These are phyloP conservation scores for Sialis fuliginosa DNA, from an alignment of 2,888 invertebrate species.

Conservation along the genomic window DNA sequence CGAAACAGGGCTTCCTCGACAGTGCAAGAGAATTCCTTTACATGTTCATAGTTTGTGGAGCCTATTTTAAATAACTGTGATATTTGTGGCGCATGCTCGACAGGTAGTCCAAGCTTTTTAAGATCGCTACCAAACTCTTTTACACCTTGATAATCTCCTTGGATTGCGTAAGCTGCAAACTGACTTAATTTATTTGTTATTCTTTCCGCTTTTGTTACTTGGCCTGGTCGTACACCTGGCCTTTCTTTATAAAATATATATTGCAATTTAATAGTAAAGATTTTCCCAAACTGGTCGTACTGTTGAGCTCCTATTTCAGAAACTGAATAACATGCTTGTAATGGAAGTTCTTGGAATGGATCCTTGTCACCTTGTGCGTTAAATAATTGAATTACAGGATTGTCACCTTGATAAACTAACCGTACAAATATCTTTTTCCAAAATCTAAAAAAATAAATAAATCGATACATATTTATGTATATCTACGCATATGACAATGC, in stretches of 20 bases:
- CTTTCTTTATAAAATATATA: conserved; percentile 97
- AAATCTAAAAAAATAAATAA: conserved; percentile 36
- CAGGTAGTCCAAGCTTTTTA: conserved; percentile 82
- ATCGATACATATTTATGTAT: background rate
- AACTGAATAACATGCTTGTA: conserved; percentile 88
- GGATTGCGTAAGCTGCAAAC: conserved; percentile 86
- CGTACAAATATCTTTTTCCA: conserved; percentile 95
- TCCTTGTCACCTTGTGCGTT: conserved; percentile 72
- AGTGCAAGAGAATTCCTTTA: conserved; percentile 78
- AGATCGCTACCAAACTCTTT: conserved; percentile 87
- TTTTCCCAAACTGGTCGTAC: conserved; percentile 97
- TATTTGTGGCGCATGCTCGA: conserved; percentile 94
- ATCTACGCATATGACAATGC: conserved; percentile 1
- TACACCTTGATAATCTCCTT: conserved; percentile 83
- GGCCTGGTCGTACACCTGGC: conserved; percentile 88
- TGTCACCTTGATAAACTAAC: conserved; percentile 59
- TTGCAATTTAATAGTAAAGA: conserved; percentile 92
- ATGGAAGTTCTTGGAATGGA: conserved; percentile 85
- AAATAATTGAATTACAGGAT: conserved; percentile 70
- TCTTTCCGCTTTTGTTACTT: conserved; percentile 83
- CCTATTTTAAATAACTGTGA: conserved; percentile 94
- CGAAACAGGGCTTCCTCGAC: conserved; percentile 88
- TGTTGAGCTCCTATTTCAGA: conserved; percentile 93
- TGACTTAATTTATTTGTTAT: conserved; percentile 81
- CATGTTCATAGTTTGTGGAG: conserved; percentile 70